phyloP scores from a whole-genome alignment of 2,797 vertebrate species.

The Knipowitschia caucasica region DNA sequence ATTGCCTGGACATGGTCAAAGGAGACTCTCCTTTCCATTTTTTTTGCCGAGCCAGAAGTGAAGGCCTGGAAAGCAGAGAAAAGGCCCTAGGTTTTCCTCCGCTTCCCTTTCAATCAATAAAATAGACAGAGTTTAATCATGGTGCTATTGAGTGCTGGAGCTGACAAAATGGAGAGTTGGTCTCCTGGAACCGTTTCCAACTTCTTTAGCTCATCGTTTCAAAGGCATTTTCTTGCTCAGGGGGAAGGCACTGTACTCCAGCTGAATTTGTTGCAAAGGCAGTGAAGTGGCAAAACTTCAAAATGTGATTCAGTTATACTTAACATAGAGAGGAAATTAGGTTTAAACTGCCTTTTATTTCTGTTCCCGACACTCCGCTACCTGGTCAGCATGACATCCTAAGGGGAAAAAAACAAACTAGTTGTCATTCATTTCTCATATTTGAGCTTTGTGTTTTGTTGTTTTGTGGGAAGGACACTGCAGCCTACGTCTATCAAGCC shows the following conservation, averaged over 20 bases:
- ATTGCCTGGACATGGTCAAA: slow-evolving; percentile 69
- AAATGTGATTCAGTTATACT: slow-evolving; percentile 27
- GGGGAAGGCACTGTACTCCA: slow-evolving; percentile 33
- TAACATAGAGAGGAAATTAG: slow-evolving; percentile 20
- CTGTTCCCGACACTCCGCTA: not conserved
- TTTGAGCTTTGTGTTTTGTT: too few species aligned
- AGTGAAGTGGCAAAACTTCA: slow-evolving; percentile 9
- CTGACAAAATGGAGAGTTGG: slow-evolving; percentile 60
- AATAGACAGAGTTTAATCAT: slow-evolving; percentile 70
- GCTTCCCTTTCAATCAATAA: slow-evolving; percentile 69
- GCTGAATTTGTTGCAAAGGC: slow-evolving; percentile 24
- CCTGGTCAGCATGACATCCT: not conserved
- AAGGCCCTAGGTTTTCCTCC: slow-evolving; percentile 46
- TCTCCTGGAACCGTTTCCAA: slow-evolving; percentile 65
- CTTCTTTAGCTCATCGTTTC: slow-evolving; percentile 24
- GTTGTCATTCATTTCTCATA: too few species aligned
- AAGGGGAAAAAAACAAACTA: too few species aligned
- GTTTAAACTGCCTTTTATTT: not conserved
- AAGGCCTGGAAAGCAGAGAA: slow-evolving; percentile 47
- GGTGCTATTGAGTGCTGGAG: slow-evolving; percentile 64
- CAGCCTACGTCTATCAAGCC: too few species aligned
- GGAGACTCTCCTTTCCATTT: slow-evolving; percentile 53
- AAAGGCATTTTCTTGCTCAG: slow-evolving; percentile 39
- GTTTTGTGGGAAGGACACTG: too few species aligned
- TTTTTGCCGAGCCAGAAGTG: slow-evolving; percentile 57